These are phyloP conservation scores for Zaprionus africanus DNA, from an alignment of 1,140 invertebrate genomes.

Conservation along the genomic window DNA sequence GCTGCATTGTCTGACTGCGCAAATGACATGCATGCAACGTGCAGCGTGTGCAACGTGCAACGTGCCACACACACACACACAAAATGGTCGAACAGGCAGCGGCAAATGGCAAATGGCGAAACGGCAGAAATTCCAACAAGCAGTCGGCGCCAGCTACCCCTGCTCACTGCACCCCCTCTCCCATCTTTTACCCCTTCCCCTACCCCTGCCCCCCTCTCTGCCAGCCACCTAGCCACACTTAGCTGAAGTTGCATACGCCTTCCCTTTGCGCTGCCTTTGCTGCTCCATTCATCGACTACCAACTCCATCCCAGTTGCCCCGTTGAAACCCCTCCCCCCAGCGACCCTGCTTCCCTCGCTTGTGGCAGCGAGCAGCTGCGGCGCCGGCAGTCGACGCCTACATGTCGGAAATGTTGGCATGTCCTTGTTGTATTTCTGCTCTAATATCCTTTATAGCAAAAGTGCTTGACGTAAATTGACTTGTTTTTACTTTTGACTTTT, in stretches of 20 bases:
- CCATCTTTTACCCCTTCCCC: not conserved
- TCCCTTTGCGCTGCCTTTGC: not conserved
- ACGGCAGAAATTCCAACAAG: slow-evolving; percentile 33
- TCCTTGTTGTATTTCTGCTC: slow-evolving; percentile 83
- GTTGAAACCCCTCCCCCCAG: not conserved
- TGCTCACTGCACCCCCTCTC: not conserved
- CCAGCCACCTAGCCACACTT: not conserved
- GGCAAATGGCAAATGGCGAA: slow-evolving; percentile 64
- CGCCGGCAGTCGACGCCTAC: slow-evolving; percentile 79
- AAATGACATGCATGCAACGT: slow-evolving; percentile 81
- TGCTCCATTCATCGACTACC: not conserved
- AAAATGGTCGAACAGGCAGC: slow-evolving; percentile 66
- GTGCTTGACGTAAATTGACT: slow-evolving; percentile 83
- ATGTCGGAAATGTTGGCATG: slow-evolving; percentile 83
- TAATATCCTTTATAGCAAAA: slow-evolving; percentile 83
- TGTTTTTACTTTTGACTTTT: slow-evolving; percentile 83
- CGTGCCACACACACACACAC: slow-evolving; percentile 24
- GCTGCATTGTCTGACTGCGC: slow-evolving; percentile 66
- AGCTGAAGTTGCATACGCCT: slow-evolving; percentile 5
- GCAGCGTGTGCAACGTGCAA: slow-evolving; percentile 41
- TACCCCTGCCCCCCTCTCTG: no score
- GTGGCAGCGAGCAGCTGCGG: slow-evolving; percentile 53
- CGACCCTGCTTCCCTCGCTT: not conserved
- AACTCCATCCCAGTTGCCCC: not conserved
- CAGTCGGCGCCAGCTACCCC: not conserved